Evolutionary conservation across 1,140 invertebrate genomes (phyloP), one percentile per base, ranked within the genome.

Genomic region (Kradibia gibbosae): DNA sequence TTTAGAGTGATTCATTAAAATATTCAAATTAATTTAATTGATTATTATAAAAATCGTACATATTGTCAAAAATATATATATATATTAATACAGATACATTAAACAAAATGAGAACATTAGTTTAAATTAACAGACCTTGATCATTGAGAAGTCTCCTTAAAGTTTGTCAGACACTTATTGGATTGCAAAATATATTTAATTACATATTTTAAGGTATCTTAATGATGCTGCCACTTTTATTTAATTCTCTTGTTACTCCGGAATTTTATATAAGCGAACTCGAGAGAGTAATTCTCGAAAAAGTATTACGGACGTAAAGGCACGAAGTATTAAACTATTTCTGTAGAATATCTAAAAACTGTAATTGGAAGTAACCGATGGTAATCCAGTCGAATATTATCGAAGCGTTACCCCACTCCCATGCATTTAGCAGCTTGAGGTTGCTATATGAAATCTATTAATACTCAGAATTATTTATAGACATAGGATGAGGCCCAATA

Each of bases 371-470:
- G n/a, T n/a, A n/a, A 65, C 7, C 20, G n/a, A 3, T 55, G 25
- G 15, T 39, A 22, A 15, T 15, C 15, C 11, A 39, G 28, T 39
- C 57, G 60, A 25, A 77, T 28, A 78, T 79, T 79, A 39, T 67
- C 67, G 36, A 42, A 17, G 72, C 20, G 5, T 15, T 22, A 22
- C 36, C 7, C 17, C 28, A 7, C 13, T 11, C 42, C 25, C 42
- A 20, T 8, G 31, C 25, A 45, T 78, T 78, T 78, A 22, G 39
- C 42, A 50, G 31, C 55, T n/a, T 17, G 57, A 76, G 74, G 15
- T 48, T 28, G n/a, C n/a, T 42, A 65, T 80, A 80, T 80, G 57
- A 50, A 62, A 74, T 80, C 71, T 80, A 80, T 80, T 80, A 74
- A 80, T 80, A 80, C 42, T 65, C 39, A 20, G 50, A 34, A 25